phyloP scores from a whole-genome alignment of 2,888 invertebrate species.

The Epirrhoe alternata region DNA sequence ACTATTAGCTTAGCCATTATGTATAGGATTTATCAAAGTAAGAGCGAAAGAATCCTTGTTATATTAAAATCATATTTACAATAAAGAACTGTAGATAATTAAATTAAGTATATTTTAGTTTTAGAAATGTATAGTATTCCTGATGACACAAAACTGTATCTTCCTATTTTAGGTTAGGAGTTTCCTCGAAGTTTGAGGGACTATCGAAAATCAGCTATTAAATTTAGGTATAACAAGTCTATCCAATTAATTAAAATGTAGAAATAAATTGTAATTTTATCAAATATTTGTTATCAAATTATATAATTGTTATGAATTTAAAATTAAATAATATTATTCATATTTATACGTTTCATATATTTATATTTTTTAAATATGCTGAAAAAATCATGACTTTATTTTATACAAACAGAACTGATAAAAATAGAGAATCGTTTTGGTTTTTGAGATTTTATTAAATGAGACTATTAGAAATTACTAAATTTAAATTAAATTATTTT shows the following conservation, averaged over 20 bases:
- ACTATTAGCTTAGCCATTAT: conserved; percentile 69
- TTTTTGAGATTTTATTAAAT: conserved; percentile 74
- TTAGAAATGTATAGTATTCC: conserved; percentile 53
- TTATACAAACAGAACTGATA: conserved; percentile 67
- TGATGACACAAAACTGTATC: conserved; percentile 51
- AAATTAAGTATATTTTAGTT: conserved; percentile 47
- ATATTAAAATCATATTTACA: conserved; percentile 62
- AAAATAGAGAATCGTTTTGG: conserved; percentile 62
- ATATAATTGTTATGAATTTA: conserved; percentile 66
- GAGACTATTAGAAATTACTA: conserved; percentile 77
- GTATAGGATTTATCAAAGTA: conserved; percentile 62
- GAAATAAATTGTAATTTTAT: conserved; percentile 9
- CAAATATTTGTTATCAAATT: conserved; percentile 29
- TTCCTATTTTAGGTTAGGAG: conserved; percentile 54
- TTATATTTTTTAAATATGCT: conserved; percentile 55
- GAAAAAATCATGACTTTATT: conserved; percentile 66
- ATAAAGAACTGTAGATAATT: conserved; percentile 63
- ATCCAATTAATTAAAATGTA: conserved; percentile 12
- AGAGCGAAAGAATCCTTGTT: conserved; percentile 57
- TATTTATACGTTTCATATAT: conserved; percentile 66
- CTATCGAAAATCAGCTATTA: conserved; percentile 22
- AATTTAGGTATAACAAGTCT: conserved; percentile 12
- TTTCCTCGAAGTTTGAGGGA: conserved; percentile 24
- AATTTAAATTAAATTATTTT: conserved; percentile 80
- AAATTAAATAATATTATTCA: conserved; percentile 50